These are phyloP conservation scores for Drosophila algonquin DNA, from an alignment of 2,888 invertebrate genomes.

Conservation along the genomic window DNA sequence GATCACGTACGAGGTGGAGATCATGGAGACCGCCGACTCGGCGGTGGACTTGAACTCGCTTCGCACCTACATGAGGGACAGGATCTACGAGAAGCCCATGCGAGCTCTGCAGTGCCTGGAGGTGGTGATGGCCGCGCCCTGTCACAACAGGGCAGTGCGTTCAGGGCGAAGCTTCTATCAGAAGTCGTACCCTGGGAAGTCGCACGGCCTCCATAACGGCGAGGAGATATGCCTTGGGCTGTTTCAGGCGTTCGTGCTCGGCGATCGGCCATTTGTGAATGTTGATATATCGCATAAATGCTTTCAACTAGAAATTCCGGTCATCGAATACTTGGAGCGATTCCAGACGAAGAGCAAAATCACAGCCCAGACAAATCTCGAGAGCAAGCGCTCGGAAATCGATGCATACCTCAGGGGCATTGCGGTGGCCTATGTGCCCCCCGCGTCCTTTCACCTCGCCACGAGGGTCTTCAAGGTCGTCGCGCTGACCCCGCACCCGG, in stretches of 20 bases:
- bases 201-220: conserved; percentile 88
- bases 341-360: conserved; percentile 52
- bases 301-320: conserved; percentile 86
- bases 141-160: conserved; percentile 67
- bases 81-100: conserved; percentile 82
- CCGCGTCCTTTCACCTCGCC: conserved; percentile 58
- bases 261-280: conserved; percentile 94
- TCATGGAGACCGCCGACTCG: conserved; percentile 70
- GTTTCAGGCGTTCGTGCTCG: conserved; percentile 95
- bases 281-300: conserved; percentile 94
- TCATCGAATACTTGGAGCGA: conserved; percentile 84
- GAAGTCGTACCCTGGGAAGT: conserved; percentile 75
- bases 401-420: conserved; percentile 66
- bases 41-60: conserved; percentile 74
- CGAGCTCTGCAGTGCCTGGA: conserved; percentile 86
- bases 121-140: conserved; percentile 87
- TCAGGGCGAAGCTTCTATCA: conserved; percentile 90
- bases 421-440: conserved; percentile 74
- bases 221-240: conserved; percentile 96
- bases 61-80: conserved; percentile 73
- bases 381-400: conserved; percentile 7
- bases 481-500: conserved; percentile 56
- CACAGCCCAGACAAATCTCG: conserved; percentile 4
- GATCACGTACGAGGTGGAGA: conserved; percentile 63
- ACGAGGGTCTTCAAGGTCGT: conserved; percentile 71